Conservation (phyloP, 2,113 vertebrate species). For the Amazona guildingii region DNA sequence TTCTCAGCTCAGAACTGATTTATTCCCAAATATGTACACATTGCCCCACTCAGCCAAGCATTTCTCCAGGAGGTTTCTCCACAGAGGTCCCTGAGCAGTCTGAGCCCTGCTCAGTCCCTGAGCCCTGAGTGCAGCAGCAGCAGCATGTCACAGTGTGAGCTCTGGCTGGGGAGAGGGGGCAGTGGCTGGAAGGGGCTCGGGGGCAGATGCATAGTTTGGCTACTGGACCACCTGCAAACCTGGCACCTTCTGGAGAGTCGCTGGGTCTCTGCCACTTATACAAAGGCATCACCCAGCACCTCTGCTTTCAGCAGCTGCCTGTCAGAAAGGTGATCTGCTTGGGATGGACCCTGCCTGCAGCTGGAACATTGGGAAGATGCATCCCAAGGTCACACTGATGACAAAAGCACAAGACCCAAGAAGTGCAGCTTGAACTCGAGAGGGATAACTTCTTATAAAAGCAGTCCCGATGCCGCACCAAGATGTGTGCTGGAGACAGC, state of each 20-base stretch:
- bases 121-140: background rate
- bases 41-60: fast-evolving
- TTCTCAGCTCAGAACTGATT: background rate
- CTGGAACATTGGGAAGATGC: fast-evolving
- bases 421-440: background rate
- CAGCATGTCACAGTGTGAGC: fast-evolving
- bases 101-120: background rate
- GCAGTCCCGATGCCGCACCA: background rate
- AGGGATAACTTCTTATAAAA: background rate
- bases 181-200: background rate
- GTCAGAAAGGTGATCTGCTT: background rate
- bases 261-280: background rate
- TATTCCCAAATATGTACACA: background rate
- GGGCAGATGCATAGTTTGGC: background rate
- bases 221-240: background rate
- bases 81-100: background rate
- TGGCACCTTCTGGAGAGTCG: background rate
- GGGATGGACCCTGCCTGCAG: background rate
- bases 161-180: background rate
- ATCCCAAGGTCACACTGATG: background rate
- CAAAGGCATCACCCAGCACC: background rate
- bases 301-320: background rate
- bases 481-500: fast-evolving
- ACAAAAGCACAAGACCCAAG: background rate
- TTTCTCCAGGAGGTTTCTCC: background rate